Evolutionary conservation across 2,797 vertebrate genomes (phyloP), one percentile per base, ranked within the genome.

Genomic region (Leptoclinus maculatus): DNA sequence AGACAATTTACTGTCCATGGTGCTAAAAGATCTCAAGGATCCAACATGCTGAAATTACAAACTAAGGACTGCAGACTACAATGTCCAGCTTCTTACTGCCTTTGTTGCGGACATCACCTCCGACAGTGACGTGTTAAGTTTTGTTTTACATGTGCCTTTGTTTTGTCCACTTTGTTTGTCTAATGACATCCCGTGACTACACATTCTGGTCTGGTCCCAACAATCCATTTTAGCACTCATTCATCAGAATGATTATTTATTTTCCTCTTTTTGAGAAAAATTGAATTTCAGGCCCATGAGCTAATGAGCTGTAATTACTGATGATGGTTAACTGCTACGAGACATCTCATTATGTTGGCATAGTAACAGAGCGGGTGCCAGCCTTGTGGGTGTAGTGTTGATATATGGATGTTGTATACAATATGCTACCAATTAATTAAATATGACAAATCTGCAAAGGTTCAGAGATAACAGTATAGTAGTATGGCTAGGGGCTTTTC

Each of bases 271-370:
- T 57, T 71, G 49, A n/a, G 66, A 65, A 76, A 79, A 84, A 78
- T 72, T n/a, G 23, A 78, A 29, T 45, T 63, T 74, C 78, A 76
- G 12, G 12, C 64, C 34, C 23, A 78, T 63, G 36, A 34, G 71
- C 65, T 76, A 83, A 82, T 79, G 53, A 88, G 71, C 74, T 87
- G 16, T 84, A 88, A 90, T 87, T 87, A 82, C 77, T 77, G 71
- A 77, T 90, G 81, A 87, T 78, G 71, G 72, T 66, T 70, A 79
- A 83, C 83, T 81, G 66, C 57, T 49, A 71, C 67, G 53, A 89
- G 68, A 84, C 32, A 58, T 78, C 74, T 75, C 25, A 60, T 73
- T 51, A 45, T 63, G 82, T 87, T 88, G 62, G 81, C 83, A 84
- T 87, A 71, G 90, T 58, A 89, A 90, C 87, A 59, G 54, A 68